Base-by-base conservation (phyloP, 2,797 vertebrate species). In the Chrosomus eos region DNA sequence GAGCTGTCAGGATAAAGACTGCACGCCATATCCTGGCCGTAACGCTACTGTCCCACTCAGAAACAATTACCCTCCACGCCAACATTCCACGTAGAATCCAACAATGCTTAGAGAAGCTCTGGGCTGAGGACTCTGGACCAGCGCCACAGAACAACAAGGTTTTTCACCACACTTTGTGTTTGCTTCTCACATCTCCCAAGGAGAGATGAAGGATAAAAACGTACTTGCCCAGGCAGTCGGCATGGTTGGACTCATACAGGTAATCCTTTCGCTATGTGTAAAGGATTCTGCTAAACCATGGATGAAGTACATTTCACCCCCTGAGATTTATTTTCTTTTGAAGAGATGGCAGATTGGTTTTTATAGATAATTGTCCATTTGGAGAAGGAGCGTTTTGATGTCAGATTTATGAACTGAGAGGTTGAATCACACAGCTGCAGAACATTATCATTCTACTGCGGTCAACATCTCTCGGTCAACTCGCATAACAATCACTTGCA, bases 11-110 rank as follows among this genome's bases (percentile, higher is more conserved):
- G 45, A 83, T 77, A 85, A 83, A 83, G 64, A 64, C 66, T 45
- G 78, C 71, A 86, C 45, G 26, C 71, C 77, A 88, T 84, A 62
- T 72, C 53, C 76, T n/a, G 14, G 36, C 33, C 21, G 38, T 78
- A 77, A 67, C 8, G 38, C 78, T 64, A 48, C 73, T 8, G 75
- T 84, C 60, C 55, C 40, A 51, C 43, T 60, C 23, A 55, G 38
- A 66, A 26, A 73, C 84, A 86, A 86, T 81, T 55, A 84, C 33
- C 68, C n/a, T 85, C 67, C 51, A 58, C 48, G 3, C 72, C 67
- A 78, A 82, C 82, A 85, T 87, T 88, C 84, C 85, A 70, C 67
- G 31, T 53, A 28, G 31, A 82, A 85, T 82, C 85, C 82, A 82
- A 45, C 77, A 48, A 51, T 68, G 80, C 79, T 88, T 78, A 78